Base-by-base conservation (phyloP, 2,113 vertebrate species). In the Zosterops pallidus region DNA sequence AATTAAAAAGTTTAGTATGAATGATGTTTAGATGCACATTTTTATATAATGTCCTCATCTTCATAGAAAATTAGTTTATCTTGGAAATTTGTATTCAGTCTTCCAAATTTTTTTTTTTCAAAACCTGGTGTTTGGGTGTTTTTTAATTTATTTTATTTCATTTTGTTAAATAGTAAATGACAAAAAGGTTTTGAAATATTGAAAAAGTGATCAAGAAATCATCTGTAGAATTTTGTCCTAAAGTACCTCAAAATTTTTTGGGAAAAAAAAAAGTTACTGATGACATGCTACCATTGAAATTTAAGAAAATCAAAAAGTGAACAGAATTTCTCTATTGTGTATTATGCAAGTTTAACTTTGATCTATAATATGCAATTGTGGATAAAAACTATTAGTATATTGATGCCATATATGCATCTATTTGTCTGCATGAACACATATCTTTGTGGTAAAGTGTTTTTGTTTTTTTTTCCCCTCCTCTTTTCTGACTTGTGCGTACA, bases 51-150 rank as follows among this genome's bases (percentile, higher is more conserved):
- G 37, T 74, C 2, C 3, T 50, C 15, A 42, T 56, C 18, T 39
- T 65, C 37, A 23, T 29, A 16, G 42, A 39, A 87, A 69, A 65
- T 3, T 24, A 57, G 9, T 81, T 35, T 42, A 29, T 28, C 46
- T 74, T 81, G 9, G 14, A 65, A 33, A 46, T 65, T 41, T 59
- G 2, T 42, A 44, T 18, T 67, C 17, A 39, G 12, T 46, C 12
- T 26, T 74, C 13, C 18, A 74, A 82, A 23, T 6, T 42, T 37
- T 39, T 22, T 11, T 50, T 60, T 69, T 78, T 59, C n/a, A 77
- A 31, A 20, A 39, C 13, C 37, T 17, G 0, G 6, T 52, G 2
- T 56, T 49, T 50, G 4, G 8, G 0, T 2, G 23, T 50, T 44
- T 42, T 57, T 59, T 23, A 5, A 5, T 57, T 26, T 50, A 25